A percentile compares a stretch with the other conserved stretches of the same genome.
Evolutionary conservation across 1,140 invertebrate species (phyloP).

Genomic region (Philaenus spumarius): DNA sequence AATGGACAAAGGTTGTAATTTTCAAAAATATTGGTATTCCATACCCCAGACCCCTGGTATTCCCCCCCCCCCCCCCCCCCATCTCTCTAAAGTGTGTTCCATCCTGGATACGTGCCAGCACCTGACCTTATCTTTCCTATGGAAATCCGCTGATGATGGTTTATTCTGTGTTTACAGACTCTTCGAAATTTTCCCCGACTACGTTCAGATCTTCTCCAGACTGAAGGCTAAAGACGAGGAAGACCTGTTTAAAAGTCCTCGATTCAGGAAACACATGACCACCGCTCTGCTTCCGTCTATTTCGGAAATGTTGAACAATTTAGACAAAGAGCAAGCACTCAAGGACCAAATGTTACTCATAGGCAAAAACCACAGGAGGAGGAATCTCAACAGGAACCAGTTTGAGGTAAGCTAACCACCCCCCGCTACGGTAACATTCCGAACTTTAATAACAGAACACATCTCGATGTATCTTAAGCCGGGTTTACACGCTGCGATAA

Average conservation of each 20-base stretch:
- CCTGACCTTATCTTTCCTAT: too few species aligned
- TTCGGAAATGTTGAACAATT: background rate
- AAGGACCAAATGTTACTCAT: conserved; percentile 4
- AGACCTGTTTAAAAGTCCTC: conserved; percentile 1
- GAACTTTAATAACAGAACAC: too few species aligned
- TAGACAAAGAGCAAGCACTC: background rate
- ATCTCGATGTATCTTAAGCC: too few species aligned
- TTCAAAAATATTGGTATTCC: too few species aligned
- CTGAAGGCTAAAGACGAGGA: background rate
- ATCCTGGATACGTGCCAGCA: too few species aligned
- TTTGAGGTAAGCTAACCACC: conserved; percentile 12
- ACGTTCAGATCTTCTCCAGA: background rate
- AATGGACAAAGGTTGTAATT: too few species aligned
- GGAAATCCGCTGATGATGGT: too few species aligned
- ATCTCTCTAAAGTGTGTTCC: too few species aligned
- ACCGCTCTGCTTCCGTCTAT: background rate
- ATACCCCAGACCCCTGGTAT: too few species aligned
- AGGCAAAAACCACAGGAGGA: conserved; percentile 3
- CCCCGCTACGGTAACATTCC: too few species aligned
- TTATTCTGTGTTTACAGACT: background rate
- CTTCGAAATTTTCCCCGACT: background rate
- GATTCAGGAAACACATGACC: conserved; percentile 6
- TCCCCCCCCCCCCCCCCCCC: too few species aligned
- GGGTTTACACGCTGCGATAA: too few species aligned
- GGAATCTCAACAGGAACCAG: background rate